phyloP scores from a whole-genome alignment of 2,797 vertebrate species.

The Sylvilagus floridanus region DNA sequence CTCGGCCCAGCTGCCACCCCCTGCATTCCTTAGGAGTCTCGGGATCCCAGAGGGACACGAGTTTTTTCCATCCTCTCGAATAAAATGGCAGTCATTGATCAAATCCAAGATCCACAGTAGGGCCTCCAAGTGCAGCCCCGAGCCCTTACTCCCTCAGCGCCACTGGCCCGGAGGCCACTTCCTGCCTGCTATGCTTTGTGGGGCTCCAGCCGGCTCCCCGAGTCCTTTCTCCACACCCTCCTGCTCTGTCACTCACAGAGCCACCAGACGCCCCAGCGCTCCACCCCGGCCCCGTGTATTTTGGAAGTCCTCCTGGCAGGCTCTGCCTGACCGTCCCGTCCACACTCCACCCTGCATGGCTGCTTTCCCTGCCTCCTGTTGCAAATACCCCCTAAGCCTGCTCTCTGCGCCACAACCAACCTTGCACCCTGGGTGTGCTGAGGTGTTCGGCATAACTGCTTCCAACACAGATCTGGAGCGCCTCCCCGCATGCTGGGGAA shows the following conservation, averaged over 20 bases:
- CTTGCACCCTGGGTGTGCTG: too few species aligned
- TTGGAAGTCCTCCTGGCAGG: background rate
- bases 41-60: background rate
- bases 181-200: background rate
- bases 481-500: background rate
- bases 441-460: background rate
- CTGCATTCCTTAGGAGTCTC: constrained; percentile 42
- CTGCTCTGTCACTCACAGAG: background rate
- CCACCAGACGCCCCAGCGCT: too few species aligned
- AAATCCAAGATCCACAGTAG: constrained; percentile 32
- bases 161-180: background rate
- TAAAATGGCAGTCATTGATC: constrained; percentile 45
- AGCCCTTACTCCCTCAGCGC: background rate
- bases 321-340: background rate
- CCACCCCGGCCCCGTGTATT: too few species aligned
- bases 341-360: background rate
- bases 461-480: background rate
- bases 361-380: background rate
- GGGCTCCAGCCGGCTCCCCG: fast-evolving
- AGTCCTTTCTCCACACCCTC: background rate
- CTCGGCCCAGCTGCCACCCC: constrained; percentile 44
- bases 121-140: constrained; percentile 10
- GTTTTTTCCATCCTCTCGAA: constrained; percentile 55
- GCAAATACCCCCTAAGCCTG: background rate
- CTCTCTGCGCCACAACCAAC: fast-evolving